These are phyloP conservation scores for Astyanax mexicanus DNA, from an alignment of 2,797 vertebrate species.

Conservation along the genomic window DNA sequence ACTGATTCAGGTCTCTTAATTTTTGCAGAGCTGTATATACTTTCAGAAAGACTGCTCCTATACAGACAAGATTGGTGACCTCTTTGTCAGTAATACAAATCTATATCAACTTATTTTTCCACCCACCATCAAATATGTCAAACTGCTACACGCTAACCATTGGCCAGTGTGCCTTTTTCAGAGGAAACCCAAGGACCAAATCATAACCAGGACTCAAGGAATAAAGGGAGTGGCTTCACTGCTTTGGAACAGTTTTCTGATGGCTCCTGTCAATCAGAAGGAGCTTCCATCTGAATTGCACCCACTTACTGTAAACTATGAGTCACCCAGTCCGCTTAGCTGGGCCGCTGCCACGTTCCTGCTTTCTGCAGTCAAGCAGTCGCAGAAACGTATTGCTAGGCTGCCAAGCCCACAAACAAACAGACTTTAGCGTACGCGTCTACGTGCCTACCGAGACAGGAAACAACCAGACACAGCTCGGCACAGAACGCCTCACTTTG, in stretches of 20 bases:
- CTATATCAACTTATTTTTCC: too few relatives aligned
- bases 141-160: too few relatives aligned
- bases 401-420: conserved; percentile 55
- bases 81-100: too few relatives aligned
- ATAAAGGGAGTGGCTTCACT: background rate
- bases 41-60: too few relatives aligned
- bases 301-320: conserved; percentile 78
- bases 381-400: background rate
- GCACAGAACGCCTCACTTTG: conserved; percentile 2
- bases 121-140: too few relatives aligned
- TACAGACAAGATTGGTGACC: too few relatives aligned
- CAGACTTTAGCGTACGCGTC: background rate
- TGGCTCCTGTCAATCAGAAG: conserved; percentile 5
- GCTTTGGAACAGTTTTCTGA: background rate
- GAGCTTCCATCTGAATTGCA: conserved; percentile 7
- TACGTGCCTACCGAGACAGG: conserved; percentile 41
- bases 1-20: too few relatives aligned
- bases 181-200: conserved; percentile 1
- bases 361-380: conserved; percentile 60
- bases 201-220: background rate
- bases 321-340: conserved; percentile 79
- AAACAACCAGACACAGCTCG: conserved; percentile 24
- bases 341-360: conserved; percentile 73
- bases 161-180: background rate
- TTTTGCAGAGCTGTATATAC: too few relatives aligned